Percentiles rank a stretch among this genome's conserved stretches.
These are phyloP conservation scores for Malacosoma neustria DNA, from an alignment of 2,888 invertebrate species.

Conservation along the genomic window DNA sequence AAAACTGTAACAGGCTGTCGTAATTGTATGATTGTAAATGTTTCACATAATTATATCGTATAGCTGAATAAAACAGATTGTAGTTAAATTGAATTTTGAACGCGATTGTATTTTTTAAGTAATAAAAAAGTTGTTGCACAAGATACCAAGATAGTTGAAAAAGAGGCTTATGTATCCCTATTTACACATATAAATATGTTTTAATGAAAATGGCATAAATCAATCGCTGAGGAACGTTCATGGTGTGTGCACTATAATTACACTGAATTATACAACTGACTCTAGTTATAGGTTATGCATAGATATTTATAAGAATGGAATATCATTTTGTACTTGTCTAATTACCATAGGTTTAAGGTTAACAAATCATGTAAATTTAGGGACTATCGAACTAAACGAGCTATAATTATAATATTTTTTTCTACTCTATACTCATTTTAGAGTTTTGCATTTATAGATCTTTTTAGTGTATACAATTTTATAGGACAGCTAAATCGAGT, in stretches of 20 bases:
- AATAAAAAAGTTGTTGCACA: slow-evolving; percentile 21
- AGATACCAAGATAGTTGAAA: too few relatives aligned
- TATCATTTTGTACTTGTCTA: slow-evolving; percentile 75
- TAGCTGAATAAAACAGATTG: too few relatives aligned
- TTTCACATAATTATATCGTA: too few relatives aligned
- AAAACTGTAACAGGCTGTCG: too few relatives aligned
- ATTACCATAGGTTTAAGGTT: slow-evolving; percentile 69
- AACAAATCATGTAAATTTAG: slow-evolving; percentile 67
- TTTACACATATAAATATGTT: slow-evolving; percentile 1
- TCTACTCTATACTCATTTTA: slow-evolving; percentile 66
- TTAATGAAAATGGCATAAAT: too few relatives aligned
- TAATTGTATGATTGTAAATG: too few relatives aligned
- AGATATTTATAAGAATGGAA: slow-evolving; percentile 63
- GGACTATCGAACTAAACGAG: slow-evolving; percentile 63
- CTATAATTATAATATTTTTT: slow-evolving; percentile 61
- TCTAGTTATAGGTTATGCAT: slow-evolving; percentile 66
- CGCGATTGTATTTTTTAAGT: slow-evolving; percentile 19
- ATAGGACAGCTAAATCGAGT: slow-evolving; percentile 34
- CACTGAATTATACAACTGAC: slow-evolving; percentile 67
- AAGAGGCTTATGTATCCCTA: slow-evolving; percentile 2
- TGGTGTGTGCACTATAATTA: slow-evolving; percentile 47
- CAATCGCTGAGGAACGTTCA: slow-evolving; percentile 41
- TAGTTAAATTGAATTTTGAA: too few relatives aligned
- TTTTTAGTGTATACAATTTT: slow-evolving; percentile 63
- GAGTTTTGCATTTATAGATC: slow-evolving; percentile 72